These are phyloP conservation scores for Bos javanicus DNA, from an alignment of 2,113 vertebrate species.

Conservation along the genomic window DNA sequence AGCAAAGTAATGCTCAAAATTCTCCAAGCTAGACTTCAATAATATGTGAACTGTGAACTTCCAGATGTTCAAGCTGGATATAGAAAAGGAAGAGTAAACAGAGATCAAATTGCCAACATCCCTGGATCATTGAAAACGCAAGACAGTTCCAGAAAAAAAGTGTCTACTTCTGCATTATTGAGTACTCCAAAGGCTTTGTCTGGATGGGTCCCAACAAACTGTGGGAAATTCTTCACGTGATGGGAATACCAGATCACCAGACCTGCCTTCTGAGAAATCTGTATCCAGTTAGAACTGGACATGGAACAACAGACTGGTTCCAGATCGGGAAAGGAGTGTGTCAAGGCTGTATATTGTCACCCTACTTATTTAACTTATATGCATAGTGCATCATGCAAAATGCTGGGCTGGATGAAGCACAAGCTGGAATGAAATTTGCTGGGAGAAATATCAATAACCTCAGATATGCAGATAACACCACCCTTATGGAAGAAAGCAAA, in stretches of 20 bases:
- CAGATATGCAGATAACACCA: not conserved
- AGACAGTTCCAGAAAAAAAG: not conserved
- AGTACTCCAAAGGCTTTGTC: not conserved
- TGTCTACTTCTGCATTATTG: not conserved
- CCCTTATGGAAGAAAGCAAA: not conserved
- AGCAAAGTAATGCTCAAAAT: not conserved
- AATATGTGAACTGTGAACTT: not conserved
- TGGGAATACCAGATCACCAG: not conserved
- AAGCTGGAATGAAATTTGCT: not conserved
- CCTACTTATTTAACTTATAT: not conserved
- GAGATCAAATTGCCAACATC: not conserved
- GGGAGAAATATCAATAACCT: not conserved
- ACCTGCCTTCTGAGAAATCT: not conserved
- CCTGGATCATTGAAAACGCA: not conserved
- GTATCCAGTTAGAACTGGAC: not conserved
- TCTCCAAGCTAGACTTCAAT: not conserved
- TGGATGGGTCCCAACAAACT: not conserved
- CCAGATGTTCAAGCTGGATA: not conserved
- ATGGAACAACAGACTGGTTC: not conserved
- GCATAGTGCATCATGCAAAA: not conserved
- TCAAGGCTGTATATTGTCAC: not conserved
- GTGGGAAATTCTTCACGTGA: not conserved
- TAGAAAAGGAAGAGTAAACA: not conserved
- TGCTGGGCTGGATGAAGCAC: not conserved
- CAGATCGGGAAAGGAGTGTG: accelerated